Evolutionary conservation across 2,797 vertebrate genomes (phyloP).

Genomic region (Pachyuromys duprasi): DNA sequence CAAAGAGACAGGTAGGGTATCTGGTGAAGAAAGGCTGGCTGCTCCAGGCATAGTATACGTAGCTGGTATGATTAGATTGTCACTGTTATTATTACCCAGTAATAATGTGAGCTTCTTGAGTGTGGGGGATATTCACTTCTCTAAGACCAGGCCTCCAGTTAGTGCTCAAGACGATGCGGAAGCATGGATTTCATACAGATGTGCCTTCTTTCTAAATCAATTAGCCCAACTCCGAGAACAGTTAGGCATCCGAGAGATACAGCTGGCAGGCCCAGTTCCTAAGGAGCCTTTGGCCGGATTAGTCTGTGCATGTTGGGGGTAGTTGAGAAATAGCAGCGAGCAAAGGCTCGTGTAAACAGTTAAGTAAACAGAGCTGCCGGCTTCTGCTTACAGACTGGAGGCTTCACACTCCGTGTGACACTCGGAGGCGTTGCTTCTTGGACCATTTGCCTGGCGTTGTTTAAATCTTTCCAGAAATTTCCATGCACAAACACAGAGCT

Average conservation of each 20-base stretch:
- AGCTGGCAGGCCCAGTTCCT: background rate
- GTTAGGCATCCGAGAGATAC: background rate
- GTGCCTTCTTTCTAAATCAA: background rate
- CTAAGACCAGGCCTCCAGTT: background rate
- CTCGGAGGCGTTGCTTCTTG: background rate
- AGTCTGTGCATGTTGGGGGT: background rate
- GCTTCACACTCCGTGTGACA: background rate
- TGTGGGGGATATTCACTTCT: background rate
- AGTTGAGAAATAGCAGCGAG: background rate
- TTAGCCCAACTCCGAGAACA: background rate
- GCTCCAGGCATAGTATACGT: background rate
- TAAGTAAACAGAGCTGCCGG: background rate
- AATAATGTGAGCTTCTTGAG: background rate
- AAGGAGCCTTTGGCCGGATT: slow-evolving; percentile 13
- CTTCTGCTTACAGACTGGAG: background rate
- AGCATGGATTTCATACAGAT: background rate
- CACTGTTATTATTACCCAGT: background rate
- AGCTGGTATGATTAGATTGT: background rate
- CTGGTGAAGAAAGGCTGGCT: background rate
- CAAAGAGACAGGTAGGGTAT: background rate
- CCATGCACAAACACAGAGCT: rapidly evolving
- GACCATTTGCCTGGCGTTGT: background rate
- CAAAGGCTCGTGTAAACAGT: background rate
- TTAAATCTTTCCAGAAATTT: background rate
- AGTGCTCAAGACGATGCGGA: background rate